Evolutionary conservation across 2,888 invertebrate genomes (phyloP), one percentile per base, ranked within the genome.

Genomic region (Luperina nickerlii): DNA sequence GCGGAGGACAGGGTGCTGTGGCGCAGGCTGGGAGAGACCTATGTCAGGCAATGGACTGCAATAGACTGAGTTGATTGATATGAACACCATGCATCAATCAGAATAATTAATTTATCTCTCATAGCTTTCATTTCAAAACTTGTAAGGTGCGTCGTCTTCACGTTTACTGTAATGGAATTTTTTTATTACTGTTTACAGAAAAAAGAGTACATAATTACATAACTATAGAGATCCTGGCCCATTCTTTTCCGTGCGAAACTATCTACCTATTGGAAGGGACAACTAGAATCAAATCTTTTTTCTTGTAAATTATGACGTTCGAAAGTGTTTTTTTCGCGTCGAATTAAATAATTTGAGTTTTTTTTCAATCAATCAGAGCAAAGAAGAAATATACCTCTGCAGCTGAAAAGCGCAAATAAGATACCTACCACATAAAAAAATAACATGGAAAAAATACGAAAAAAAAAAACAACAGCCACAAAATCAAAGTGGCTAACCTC

Each of bases 401-500:
- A 57, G 9, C 57, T 9, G 24, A 24, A 57, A 57, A 57, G 8
- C 24, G 3, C 24, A 9, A 57, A 57, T 24, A 24, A 24, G 9
- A 57, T 9, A 24, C 57, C 57, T 24, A 9, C 4, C 24, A 24
- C 9, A 11, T 57, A 57, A 8, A 57, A 57, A 57, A 57, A 57
- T 51, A 57, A 9, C 24, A 57, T 54, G 15, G 2, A 0, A 15
- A 24, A 45, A 2, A 24, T 1, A 7, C 0, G 2, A 18, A 24
- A 57, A 60, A 51, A 78, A n/a, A 51, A 79, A 68, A 68, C 32
- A 62, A 72, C 20, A 51, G 20, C n/a, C 13, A 42, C 65, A 62
- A 32, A 60, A 76, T 73, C 45, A 78, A 74, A 84, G 42, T 48
- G 65, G 24, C 48, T 76, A 63, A 48, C 42, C 57, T 74, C 42